Conservation (phyloP, 2,113 vertebrate species). For the Spea bombifrons region DNA sequence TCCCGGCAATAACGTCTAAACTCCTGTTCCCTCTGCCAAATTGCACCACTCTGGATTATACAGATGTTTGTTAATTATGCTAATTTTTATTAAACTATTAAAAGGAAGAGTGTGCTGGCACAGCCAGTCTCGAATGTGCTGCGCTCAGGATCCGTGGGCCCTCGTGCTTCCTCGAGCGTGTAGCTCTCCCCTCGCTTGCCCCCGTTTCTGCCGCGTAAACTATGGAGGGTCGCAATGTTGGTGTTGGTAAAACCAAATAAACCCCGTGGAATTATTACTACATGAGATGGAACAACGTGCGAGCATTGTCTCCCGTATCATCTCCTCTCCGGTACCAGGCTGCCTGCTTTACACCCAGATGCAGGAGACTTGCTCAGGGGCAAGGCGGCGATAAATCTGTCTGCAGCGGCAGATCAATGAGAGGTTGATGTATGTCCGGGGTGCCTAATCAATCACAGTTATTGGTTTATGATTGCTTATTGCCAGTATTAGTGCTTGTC, state of each 20-base stretch:
- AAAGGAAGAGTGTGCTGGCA: conserved; percentile 70
- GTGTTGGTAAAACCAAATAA: background rate
- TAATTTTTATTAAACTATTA: conserved; percentile 85
- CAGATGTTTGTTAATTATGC: conserved; percentile 86
- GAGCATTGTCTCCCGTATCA: conserved; percentile 20
- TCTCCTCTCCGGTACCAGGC: conserved; percentile 39
- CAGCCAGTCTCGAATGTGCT: conserved; percentile 57
- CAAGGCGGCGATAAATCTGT: conserved; percentile 55
- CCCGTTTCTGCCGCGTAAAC: conserved; percentile 18
- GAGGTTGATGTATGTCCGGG: conserved; percentile 59
- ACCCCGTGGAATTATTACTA: background rate
- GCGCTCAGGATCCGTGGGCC: conserved; percentile 50
- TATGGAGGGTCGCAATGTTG: conserved; percentile 27
- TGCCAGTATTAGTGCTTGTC: conserved; percentile 61
- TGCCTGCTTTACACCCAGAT: conserved; percentile 27
- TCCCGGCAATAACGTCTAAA: conserved; percentile 72
- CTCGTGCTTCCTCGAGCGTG: conserved; percentile 25
- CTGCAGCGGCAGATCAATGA: conserved; percentile 61
- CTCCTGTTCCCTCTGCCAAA: conserved; percentile 78
- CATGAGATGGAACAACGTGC: conserved; percentile 39
- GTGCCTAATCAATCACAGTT: conserved; percentile 65
- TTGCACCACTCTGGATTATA: conserved; percentile 75
- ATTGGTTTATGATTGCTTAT: conserved; percentile 68
- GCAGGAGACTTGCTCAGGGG: conserved; percentile 31
- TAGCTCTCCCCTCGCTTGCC: background rate